Evolutionary conservation across 35 echinoderm and acorn worm species (phyloP), one percentile per base, ranked within the genome.

Genomic region (Hemicentrotus pulcherrimus): DNA sequence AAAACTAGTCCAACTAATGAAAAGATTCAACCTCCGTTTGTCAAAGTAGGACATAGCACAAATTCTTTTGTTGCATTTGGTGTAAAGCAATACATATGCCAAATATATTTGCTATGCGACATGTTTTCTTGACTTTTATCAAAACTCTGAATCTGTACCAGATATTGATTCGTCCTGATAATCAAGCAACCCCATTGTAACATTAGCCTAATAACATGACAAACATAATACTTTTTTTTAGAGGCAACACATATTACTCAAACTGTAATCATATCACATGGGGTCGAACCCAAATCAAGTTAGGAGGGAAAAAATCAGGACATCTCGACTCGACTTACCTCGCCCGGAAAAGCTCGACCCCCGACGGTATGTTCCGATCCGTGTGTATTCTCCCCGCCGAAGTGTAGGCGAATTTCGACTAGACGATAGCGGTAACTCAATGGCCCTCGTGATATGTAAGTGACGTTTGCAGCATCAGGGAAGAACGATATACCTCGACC

Each of bases 311-410:
- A 78, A 5, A 78, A 78, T 78, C 28, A 78, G 65, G 24, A 28
- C 65, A 78, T 78, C 65, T 78, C 65, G 19, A 0, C 19, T 78
- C 24, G 5, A n/a, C 92, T 94, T 92, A 96, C 96, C 96, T 96
- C 96, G 14, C 94, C 32, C 22, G 96, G 96, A 47, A 96, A 96
- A 46, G 96, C 94, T 95, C 88, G 87, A 41, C 96, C 96, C 86
- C 94, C 94, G 28, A 96, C 96, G n/a, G 94, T 61, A 61, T 96
- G 96, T 94, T 96, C 96, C 47, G 96, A 96, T 91, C 96, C 96
- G 35, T 70, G 86, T 32, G 28, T 89, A 86, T 91, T 59, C 16
- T 94, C 58, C 9, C 88, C 86, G 18, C 96, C 96, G 71, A 96
- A 96, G 45, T 96, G 94, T 31, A 96, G 16, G 47, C 94, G 78